Conservation (phyloP, 2,797 vertebrate species). For the Pangasius larnaudii region DNA sequence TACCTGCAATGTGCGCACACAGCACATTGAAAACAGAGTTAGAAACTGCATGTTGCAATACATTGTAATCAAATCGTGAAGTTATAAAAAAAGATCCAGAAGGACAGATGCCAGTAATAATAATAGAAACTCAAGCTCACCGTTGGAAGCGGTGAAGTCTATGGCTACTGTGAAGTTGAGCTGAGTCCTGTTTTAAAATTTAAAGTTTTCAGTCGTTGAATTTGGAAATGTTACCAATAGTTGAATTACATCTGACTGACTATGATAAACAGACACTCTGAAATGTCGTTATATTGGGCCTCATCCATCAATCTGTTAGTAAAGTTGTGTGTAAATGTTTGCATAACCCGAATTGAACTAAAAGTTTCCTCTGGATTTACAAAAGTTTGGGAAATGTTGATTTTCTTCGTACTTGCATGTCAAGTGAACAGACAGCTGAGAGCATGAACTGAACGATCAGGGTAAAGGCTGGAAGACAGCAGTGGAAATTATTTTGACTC, state of each 20-base stretch:
- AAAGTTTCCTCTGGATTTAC: neutral
- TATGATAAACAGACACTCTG: neutral
- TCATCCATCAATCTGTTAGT: neutral
- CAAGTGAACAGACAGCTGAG: neutral
- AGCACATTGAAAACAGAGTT: conserved; percentile 4
- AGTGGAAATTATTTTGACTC: neutral
- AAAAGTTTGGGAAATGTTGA: neutral
- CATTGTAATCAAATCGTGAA: neutral
- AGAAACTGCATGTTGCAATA: conserved; percentile 16
- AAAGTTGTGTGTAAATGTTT: neutral
- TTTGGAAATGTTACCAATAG: neutral
- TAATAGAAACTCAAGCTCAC: conserved; percentile 72
- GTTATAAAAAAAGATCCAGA: neutral
- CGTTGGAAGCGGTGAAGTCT: conserved; percentile 97
- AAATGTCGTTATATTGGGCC: too few relatives aligned
- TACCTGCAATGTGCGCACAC: conserved; percentile 39
- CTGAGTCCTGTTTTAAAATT: conserved; percentile 82
- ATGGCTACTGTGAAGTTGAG: conserved; percentile 98
- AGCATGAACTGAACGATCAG: neutral
- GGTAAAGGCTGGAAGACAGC: neutral
- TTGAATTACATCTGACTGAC: neutral
- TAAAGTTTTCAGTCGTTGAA: neutral
- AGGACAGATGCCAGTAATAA: neutral
- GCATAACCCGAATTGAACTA: neutral
- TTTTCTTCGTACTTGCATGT: neutral